Evolutionary conservation across 2,888 invertebrate genomes (phyloP), one percentile per base, ranked within the genome.

Genomic region (Leuctra nigra): DNA sequence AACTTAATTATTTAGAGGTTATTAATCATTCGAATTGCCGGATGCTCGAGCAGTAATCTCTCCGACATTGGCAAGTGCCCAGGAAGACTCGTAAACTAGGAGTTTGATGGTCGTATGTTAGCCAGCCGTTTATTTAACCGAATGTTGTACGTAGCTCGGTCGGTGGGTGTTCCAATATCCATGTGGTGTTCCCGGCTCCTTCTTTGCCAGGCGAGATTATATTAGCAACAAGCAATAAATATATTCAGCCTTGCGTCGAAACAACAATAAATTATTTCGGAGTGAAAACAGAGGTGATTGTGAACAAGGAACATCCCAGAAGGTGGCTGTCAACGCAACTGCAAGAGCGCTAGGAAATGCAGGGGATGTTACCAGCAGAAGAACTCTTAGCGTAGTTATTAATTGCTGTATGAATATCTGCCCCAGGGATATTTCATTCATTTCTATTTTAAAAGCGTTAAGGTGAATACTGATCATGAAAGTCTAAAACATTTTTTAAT

Each of bases 161-260:
- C 29, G 48, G 20, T 50, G 50, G 50, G 50, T 50, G 50, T 18
- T 50, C 50, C 18, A 35, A 35, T 41, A 41, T 41, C 41, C 41
- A 20, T 50, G 50, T 20, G 50, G 50, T 35, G 33, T 50, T 29
- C 14, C 35, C 18, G 35, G 50, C 35, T 33, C 50, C 2, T 50
- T 41, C 18, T 41, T 20, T 41, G 41, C 16, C 41, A 41, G 20
- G 18, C 16, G 20, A 20, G 20, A 41, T 41, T 20, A 41, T 41
- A n/a, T 11, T 6, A 41, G 41, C 16, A 41, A 41, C 18, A 6
- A 50, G 33, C 35, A 50, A 35, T 50, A 50, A 50, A 50, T 33
- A 29, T 29, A 11, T 29, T 11, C 11, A 29, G 6, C 11, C 29
- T 29, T 29, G 11, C 11, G 29, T 7, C 29, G 6, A 29, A 29